phyloP scores from a whole-genome alignment of 2,113 vertebrate species.

The Tragelaphus strepsiceros region DNA sequence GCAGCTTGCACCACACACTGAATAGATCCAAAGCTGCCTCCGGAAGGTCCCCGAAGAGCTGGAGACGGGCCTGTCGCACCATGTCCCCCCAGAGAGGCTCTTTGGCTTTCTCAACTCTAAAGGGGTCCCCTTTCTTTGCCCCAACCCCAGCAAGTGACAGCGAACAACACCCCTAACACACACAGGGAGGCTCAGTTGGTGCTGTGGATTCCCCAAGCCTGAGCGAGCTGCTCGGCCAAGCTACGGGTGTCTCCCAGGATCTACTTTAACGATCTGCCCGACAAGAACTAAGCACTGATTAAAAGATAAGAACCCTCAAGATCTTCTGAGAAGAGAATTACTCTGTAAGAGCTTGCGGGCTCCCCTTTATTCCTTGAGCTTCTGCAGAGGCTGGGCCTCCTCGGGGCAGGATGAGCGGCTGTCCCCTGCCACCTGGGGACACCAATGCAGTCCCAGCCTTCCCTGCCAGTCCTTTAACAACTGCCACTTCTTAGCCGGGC shows the following conservation, averaged over 20 bases:
- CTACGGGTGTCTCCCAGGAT: slow-evolving; percentile 67
- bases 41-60: not conserved
- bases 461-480: not conserved
- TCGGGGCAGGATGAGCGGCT: not conserved
- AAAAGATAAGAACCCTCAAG: slow-evolving; percentile 65
- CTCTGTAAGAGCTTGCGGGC: not conserved
- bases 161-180: not conserved
- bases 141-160: not conserved
- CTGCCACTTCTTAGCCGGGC: not conserved
- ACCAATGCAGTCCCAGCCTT: not conserved
- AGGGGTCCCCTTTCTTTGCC: not conserved
- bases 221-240: slow-evolving; percentile 68
- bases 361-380: not conserved
- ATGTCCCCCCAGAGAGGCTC: not conserved
- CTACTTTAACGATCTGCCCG: slow-evolving; percentile 66
- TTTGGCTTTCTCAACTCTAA: not conserved
- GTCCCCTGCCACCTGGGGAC: not conserved
- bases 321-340: not conserved
- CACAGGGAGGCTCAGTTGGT: rapidly evolving
- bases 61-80: not conserved
- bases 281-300: slow-evolving; percentile 63
- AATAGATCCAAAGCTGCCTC: slow-evolving; percentile 38
- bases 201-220: slow-evolving; percentile 18
- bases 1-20: not conserved
- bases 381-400: not conserved